Percentiles rank a stretch among this genome's conserved stretches.
Evolutionary conservation across 2,797 vertebrate species (phyloP).

Genomic region (Sebastes minor): DNA sequence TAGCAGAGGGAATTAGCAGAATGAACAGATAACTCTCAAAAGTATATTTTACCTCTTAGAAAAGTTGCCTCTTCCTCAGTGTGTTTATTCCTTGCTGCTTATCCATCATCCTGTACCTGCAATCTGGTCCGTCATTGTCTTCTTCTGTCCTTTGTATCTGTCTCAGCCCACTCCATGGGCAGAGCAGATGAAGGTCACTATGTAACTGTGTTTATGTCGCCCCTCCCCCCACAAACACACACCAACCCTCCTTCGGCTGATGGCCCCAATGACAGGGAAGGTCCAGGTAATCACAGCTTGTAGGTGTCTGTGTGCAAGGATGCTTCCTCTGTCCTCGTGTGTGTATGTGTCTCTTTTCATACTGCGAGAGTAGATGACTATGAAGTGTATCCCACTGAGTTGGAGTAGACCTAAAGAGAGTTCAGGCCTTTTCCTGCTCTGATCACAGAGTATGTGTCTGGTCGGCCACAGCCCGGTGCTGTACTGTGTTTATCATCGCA

Average conservation of each 20-base stretch:
- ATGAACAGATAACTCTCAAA: neutral
- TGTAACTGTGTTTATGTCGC: conserved; percentile 32
- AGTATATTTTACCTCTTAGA: neutral
- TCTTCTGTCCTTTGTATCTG: conserved; percentile 37
- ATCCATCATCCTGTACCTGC: neutral
- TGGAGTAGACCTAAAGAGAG: conserved; percentile 37
- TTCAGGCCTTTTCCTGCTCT: conserved; percentile 22
- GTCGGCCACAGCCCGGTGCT: conserved; percentile 22
- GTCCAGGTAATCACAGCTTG: conserved; percentile 71
- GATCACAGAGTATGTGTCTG: conserved; percentile 54
- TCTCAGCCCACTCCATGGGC: conserved; percentile 10
- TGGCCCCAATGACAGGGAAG: conserved; percentile 58
- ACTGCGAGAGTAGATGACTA: conserved; percentile 48
- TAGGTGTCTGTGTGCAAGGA: conserved; percentile 23
- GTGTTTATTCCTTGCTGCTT: neutral
- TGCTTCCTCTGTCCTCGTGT: conserved; percentile 2
- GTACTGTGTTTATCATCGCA: conserved; percentile 61
- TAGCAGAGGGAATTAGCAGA: neutral
- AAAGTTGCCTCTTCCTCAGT: neutral
- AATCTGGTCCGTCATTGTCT: conserved; percentile 4
- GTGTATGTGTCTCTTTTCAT: conserved; percentile 21
- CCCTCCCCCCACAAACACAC: conserved; percentile 14
- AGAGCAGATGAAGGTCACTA: conserved; percentile 66
- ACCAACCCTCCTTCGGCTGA: conserved; percentile 14
- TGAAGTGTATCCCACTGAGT: conserved; percentile 60